Evolutionary conservation across 2,797 vertebrate genomes (phyloP), one percentile per base, ranked within the genome.

Genomic region (Centropyge bicolor): DNA sequence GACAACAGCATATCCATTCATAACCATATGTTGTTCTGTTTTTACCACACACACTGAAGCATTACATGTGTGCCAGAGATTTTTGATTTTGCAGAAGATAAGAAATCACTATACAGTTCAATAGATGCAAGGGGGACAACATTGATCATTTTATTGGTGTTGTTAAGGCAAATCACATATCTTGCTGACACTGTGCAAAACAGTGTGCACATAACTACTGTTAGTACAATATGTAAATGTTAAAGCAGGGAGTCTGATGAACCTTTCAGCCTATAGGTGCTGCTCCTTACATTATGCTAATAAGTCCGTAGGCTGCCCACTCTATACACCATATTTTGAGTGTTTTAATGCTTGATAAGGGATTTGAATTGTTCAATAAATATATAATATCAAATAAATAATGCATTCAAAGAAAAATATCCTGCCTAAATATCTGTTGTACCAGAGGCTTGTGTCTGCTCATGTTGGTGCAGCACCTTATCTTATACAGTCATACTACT

Each of bases 371-470:
- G 62, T 59, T 27, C 48, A 73, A 61, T 66, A 52, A 49, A 70
- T 79, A 61, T 49, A 55, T 61, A 41, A 46, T 31, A 27, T 11
- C 46, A n/a, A 74, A 69, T 63, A 63, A 74, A 74, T 55, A 80
- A 41, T 41, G 8, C 20, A 73, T 61, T 38, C 13, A 54, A 60
- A 60, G 16, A 66, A 72, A 36, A 43, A 17, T 11, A 31, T 6
- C 10, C 5, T 36, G 16, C 17, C 22, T 60, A 0, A 41, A 36
- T 35, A 31, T 19, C 35, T 55, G n/a, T 36, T 43, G 43, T 41
- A 51, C 2, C 11, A 2, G 35, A 65, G 45, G 35, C 24, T 22
- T 45, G 45, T 52, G 35, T 64, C 43, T 67, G 31, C 31, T 55
- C 24, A 36, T n/a, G 27, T 54, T 70, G 35, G 9, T 22, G 48